These are phyloP conservation scores for Glyptemys insculpta DNA, from an alignment of 2,797 vertebrate species.

Conservation along the genomic window DNA sequence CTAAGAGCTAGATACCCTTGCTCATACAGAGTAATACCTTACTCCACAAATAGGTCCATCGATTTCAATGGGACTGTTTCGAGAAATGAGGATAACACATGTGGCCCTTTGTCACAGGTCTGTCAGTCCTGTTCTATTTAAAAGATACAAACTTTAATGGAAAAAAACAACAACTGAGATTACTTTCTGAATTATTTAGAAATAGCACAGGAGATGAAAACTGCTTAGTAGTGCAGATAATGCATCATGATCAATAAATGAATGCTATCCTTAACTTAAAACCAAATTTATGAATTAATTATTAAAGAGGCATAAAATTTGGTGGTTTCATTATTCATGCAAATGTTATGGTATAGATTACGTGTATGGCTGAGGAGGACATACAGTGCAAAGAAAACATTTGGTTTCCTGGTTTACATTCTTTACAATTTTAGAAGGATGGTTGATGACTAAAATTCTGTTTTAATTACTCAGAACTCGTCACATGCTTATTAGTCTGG, in stretches of 20 bases:
- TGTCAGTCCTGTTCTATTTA: constrained; percentile 55
- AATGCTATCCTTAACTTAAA: constrained; percentile 75
- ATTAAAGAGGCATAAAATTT: constrained; percentile 79
- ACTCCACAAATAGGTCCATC: background rate
- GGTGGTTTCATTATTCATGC: constrained; percentile 79
- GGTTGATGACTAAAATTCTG: rapidly evolving
- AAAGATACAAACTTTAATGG: constrained; percentile 66
- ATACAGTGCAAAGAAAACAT: background rate
- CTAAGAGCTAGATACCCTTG: background rate
- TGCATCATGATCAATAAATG: constrained; percentile 82
- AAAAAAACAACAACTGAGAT: constrained; percentile 68
- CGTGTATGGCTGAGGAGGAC: constrained; percentile 35
- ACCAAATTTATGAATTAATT: constrained; percentile 79
- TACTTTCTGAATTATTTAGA: constrained; percentile 83
- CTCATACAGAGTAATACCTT: background rate
- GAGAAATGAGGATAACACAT: background rate
- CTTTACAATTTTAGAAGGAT: background rate
- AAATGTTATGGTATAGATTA: constrained; percentile 67
- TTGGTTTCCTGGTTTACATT: background rate
- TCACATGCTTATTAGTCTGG: background rate
- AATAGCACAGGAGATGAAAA: constrained; percentile 77
- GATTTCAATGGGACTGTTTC: background rate
- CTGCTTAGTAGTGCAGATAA: constrained; percentile 81
- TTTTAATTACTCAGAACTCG: background rate
- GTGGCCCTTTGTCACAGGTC: background rate